These are phyloP conservation scores for Gavialis gangeticus DNA, from an alignment of 2,113 vertebrate species.

Conservation along the genomic window DNA sequence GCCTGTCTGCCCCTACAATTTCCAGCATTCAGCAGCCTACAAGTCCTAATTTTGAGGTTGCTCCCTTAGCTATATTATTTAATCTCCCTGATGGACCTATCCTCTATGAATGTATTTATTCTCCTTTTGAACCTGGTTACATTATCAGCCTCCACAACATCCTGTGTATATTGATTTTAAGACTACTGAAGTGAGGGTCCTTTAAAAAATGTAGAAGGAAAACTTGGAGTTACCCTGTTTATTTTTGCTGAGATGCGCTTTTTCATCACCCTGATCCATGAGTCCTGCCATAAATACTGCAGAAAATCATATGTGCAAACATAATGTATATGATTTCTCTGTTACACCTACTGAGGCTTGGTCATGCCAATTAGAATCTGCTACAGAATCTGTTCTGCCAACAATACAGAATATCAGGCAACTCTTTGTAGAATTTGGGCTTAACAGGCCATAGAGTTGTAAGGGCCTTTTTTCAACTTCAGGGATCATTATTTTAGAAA, in stretches of 20 bases:
- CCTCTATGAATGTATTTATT: background rate
- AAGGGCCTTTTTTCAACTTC: background rate
- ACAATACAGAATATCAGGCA: background rate
- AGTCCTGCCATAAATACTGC: background rate
- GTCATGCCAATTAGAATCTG: background rate
- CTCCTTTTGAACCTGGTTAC: too few species aligned
- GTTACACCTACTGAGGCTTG: background rate
- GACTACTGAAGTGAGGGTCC: background rate
- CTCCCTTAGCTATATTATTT: too few species aligned
- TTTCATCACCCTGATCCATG: background rate
- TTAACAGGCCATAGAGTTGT: background rate
- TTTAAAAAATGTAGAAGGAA: background rate
- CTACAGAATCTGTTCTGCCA: background rate
- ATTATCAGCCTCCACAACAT: too few species aligned
- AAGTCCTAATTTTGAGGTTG: too few species aligned
- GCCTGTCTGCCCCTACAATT: too few species aligned
- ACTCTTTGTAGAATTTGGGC: background rate
- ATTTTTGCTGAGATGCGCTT: background rate
- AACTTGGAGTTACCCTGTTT: background rate
- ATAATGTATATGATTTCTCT: background rate
- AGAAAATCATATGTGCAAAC: conserved; percentile 8
- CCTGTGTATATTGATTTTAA: background rate
- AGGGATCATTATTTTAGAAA: background rate
- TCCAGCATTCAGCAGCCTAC: too few species aligned
- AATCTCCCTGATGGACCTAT: background rate